Conservation (phyloP, 1,140 invertebrate species). For the Drosophila ananassae region DNA sequence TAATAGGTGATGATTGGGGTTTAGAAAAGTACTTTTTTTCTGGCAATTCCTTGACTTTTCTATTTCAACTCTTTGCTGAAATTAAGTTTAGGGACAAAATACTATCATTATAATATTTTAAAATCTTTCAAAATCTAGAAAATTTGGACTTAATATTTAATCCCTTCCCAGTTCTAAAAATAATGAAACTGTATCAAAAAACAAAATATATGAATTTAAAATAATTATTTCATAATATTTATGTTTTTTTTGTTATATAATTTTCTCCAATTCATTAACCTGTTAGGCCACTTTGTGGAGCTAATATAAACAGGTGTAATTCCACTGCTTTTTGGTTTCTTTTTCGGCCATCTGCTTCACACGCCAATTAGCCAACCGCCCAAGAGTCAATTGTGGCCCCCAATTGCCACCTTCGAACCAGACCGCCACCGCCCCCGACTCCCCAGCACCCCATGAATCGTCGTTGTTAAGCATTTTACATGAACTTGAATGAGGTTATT, state of each 20-base stretch:
- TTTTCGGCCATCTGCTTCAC: constrained; percentile 60
- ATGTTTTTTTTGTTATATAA: not conserved
- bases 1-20: not conserved
- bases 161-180: too few relatives aligned
- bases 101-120: too few relatives aligned
- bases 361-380: constrained; percentile 66
- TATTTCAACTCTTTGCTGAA: too few relatives aligned
- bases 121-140: too few relatives aligned
- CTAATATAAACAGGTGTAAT: constrained; percentile 68
- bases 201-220: too few relatives aligned
- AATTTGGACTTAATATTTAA: too few relatives aligned
- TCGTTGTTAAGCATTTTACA: constrained; percentile 64
- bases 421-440: not conserved
- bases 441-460: not conserved
- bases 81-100: too few relatives aligned
- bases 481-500: constrained; percentile 81
- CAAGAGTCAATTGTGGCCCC: constrained; percentile 8
- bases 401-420: not conserved
- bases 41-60: too few relatives aligned
- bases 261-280: not conserved
- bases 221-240: too few relatives aligned
- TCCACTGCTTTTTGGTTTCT: constrained; percentile 53
- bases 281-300: constrained; percentile 3
- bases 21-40: not conserved
- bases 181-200: too few relatives aligned